Conservation (phyloP, 2,113 vertebrate genomes). For the Rhinopomastus cyanomelas region DNA sequence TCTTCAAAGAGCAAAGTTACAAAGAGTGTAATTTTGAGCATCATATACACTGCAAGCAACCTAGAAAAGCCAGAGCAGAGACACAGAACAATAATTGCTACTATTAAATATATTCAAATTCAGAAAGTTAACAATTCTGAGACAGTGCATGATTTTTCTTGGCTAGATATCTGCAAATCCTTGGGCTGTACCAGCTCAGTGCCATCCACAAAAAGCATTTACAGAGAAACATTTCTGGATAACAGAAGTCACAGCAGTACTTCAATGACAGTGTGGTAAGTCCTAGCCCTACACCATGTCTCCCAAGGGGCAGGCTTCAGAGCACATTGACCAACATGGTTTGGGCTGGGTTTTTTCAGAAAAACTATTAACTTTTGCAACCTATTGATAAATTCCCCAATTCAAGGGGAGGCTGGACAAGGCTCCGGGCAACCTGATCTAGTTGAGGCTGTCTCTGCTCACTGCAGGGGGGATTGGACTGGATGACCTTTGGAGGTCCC, state of each 20-base stretch:
- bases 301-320: neutral
- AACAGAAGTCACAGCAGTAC: neutral
- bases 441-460: too few relatives aligned
- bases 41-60: neutral
- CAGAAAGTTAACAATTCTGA: neutral
- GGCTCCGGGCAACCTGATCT: too few relatives aligned
- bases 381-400: neutral
- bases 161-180: neutral
- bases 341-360: neutral
- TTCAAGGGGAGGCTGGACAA: too few relatives aligned
- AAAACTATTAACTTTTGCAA: neutral
- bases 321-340: neutral
- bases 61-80: neutral
- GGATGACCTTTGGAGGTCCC: too few relatives aligned
- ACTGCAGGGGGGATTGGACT: too few relatives aligned
- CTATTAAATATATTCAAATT: neutral
- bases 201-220: neutral
- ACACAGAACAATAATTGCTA: neutral
- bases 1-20: neutral
- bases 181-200: neutral
- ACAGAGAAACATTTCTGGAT: neutral
- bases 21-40: neutral
- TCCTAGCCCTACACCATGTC: too few relatives aligned
- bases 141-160: neutral
- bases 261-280: neutral